Evolutionary conservation across 2,113 vertebrate species (phyloP), one percentile per base, ranked within the genome.

Genomic region (Synodontis membranacea): DNA sequence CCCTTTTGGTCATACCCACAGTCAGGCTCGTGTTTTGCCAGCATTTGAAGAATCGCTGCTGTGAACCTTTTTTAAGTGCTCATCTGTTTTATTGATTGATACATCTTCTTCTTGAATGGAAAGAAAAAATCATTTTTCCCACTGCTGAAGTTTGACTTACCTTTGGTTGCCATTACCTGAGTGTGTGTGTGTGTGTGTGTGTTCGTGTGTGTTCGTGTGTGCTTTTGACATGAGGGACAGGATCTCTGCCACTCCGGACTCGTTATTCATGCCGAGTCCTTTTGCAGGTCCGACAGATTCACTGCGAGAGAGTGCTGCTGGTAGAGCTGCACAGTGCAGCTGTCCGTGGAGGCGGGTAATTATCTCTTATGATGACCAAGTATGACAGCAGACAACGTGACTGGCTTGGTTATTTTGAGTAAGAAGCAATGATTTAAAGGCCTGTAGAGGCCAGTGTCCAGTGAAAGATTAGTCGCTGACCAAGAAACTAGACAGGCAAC

Each of bases 281-380:
- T 93, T 93, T 90, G 92, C 90, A 90, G 91, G 91, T 90, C 88
- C 86, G 46, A 84, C 84, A 89, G 89, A 92, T 91, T 86, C 90
- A 79, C 88, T 86, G 52, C 82, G 90, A 93, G 93, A 92, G 87
- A 87, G 92, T 82, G 90, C 90, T 93, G 88, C 88, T 88, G 90
- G 92, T 91, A 91, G 89, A 91, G 89, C 89, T 82, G 87, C 91
- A 88, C 56, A 83, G 89, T 81, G 90, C 89, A 52, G 84, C 89
- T 87, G 88, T 92, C 93, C 91, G 80, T 86, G 11, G 91, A 87
- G 89, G 83, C 50, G 81, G 89, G 92, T 95, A 94, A 95, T 95
- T 95, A 94, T 94, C 93, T 91, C 86, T 94, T 93, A 94, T 94
- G 94, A 95, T 95, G 93, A 94, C 92, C 89, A 87, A 90, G 91